Conservation (phyloP, 2,797 vertebrate genomes). For the Lutjanus campechanus region DNA sequence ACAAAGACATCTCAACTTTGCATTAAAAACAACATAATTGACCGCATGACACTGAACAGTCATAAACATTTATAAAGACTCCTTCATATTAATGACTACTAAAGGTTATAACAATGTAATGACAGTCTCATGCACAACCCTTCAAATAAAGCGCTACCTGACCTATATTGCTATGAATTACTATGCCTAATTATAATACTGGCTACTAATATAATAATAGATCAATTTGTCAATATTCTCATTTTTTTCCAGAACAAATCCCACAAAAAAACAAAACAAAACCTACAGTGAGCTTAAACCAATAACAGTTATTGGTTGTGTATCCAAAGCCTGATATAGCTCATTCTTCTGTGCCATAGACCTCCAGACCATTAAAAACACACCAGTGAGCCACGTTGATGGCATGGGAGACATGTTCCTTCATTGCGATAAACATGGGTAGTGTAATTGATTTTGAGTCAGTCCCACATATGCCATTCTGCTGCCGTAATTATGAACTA, state of each 20-base stretch:
- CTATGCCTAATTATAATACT: neutral
- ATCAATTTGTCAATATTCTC: constrained; percentile 25
- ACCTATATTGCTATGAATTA: too few species aligned
- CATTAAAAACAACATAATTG: too few species aligned
- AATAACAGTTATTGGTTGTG: neutral
- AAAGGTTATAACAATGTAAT: too few species aligned
- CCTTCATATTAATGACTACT: too few species aligned
- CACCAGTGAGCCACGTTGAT: neutral
- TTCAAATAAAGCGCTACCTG: too few species aligned
- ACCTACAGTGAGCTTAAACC: neutral
- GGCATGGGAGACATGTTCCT: neutral
- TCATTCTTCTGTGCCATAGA: neutral
- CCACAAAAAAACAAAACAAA: neutral
- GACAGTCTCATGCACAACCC: too few species aligned
- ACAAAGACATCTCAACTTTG: too few species aligned
- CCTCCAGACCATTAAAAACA: neutral
- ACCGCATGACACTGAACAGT: too few species aligned
- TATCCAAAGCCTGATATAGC: neutral
- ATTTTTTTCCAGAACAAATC: neutral
- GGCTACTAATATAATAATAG: neutral
- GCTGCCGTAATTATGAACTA: neutral
- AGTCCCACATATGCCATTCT: neutral
- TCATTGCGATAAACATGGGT: neutral
- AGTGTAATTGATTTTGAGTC: neutral
- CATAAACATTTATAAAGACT: too few species aligned